These are phyloP conservation scores for Globodera ellingtonae DNA, from an alignment of 1,140 invertebrate species.

Conservation along the genomic window DNA sequence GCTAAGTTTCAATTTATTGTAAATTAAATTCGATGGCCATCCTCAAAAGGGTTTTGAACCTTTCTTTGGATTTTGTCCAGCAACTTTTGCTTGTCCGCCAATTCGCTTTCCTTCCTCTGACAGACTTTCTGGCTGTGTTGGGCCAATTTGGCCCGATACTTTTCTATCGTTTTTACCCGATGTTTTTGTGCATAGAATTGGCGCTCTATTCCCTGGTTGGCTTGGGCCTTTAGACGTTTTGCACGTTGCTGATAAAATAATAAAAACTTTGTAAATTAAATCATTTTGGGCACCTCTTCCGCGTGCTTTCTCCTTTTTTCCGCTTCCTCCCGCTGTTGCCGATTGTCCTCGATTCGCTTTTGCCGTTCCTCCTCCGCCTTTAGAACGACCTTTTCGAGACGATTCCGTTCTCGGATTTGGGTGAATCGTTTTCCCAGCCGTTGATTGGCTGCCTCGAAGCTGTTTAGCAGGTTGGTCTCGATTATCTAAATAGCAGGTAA, in stretches of 20 bases:
- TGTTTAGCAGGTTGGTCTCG: conserved; percentile 51
- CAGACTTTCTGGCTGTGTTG: conserved; percentile 31
- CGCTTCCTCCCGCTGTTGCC: conserved; percentile 44
- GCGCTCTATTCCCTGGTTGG: conserved; percentile 25
- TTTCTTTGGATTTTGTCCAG: conserved; percentile 40
- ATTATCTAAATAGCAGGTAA: conserved; percentile 31
- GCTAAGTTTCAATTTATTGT: conserved; percentile 24
- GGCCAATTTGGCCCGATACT: conserved; percentile 5
- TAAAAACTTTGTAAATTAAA: not conserved
- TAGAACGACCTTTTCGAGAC: conserved; percentile 33
- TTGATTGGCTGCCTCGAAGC: conserved; percentile 47
- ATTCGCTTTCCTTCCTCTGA: conserved; percentile 18
- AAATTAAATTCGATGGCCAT: not conserved
- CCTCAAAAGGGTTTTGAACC: conserved; percentile 1
- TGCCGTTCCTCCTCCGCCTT: conserved; percentile 43
- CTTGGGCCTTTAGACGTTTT: conserved; percentile 26
- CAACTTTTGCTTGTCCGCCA: conserved; percentile 27
- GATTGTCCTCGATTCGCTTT: conserved; percentile 41
- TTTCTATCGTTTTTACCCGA: conserved; percentile 16
- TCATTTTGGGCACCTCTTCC: conserved; percentile 32
- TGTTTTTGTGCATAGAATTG: conserved; percentile 31
- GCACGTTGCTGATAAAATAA: conserved; percentile 37
- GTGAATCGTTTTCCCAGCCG: conserved; percentile 18
- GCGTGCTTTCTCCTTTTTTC: conserved; percentile 41
- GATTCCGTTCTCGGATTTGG: conserved; percentile 35